phyloP scores from a whole-genome alignment of 2,888 invertebrate genomes.

The Laspeyria flexula region DNA sequence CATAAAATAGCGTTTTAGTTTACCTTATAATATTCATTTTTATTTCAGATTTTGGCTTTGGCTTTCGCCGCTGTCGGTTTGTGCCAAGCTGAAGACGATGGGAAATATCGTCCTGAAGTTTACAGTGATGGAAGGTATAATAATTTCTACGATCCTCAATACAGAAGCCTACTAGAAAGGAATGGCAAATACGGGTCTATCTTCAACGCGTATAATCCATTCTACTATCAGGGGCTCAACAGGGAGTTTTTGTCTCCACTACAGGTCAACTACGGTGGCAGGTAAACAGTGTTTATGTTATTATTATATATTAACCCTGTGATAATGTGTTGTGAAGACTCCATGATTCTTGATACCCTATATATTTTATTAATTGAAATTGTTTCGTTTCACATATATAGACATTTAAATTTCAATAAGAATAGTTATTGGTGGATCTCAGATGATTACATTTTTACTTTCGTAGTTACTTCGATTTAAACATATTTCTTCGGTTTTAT shows the following conservation, averaged over 20 bases:
- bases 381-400: too few species aligned
- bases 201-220: slow-evolving; percentile 60
- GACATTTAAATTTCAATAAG: too few species aligned
- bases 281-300: slow-evolving; percentile 38
- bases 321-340: too few species aligned
- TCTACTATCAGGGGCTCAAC: slow-evolving; percentile 55
- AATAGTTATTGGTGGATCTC: too few species aligned
- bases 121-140: slow-evolving; percentile 69
- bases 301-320: too few species aligned
- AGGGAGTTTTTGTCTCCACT: slow-evolving; percentile 64
- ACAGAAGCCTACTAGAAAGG: slow-evolving; percentile 47
- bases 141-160: slow-evolving; percentile 42
- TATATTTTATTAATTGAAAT: too few species aligned
- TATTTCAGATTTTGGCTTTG: slow-evolving; percentile 54
- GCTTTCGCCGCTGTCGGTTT: slow-evolving; percentile 52
- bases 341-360: too few species aligned
- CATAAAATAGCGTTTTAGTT: not conserved
- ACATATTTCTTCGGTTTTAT: too few species aligned
- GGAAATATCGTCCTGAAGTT: slow-evolving; percentile 74
- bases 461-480: too few species aligned
- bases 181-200: slow-evolving; percentile 62
- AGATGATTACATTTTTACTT: too few species aligned
- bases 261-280: slow-evolving; percentile 50
- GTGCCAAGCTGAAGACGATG: slow-evolving; percentile 69
- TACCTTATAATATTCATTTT: not conserved